phyloP scores from a whole-genome alignment of 1,140 invertebrate species.

The Eumeta japonica region DNA sequence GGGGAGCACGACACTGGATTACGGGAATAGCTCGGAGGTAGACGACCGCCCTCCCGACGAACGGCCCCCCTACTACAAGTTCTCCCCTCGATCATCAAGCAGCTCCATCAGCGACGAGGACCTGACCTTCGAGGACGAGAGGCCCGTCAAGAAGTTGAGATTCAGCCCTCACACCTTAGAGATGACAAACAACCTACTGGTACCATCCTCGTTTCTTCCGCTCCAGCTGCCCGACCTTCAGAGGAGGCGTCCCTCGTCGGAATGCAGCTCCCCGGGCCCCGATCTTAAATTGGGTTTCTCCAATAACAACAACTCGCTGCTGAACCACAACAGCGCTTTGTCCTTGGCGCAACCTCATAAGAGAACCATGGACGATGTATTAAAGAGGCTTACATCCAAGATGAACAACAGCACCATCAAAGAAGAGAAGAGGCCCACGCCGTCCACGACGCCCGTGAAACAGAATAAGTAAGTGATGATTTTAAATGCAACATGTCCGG shows the following conservation, averaged over 20 bases:
- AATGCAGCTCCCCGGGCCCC: conserved; percentile 67
- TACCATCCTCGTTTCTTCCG: conserved; percentile 52
- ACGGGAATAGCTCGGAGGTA: conserved; percentile 44
- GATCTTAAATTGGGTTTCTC: conserved; percentile 58
- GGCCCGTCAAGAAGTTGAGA: conserved; percentile 52
- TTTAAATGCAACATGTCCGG: not conserved
- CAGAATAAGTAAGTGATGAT: conserved; percentile 50
- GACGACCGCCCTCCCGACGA: conserved; percentile 32
- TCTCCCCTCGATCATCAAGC: conserved; percentile 60
- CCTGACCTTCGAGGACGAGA: conserved; percentile 57
- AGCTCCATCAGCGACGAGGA: conserved; percentile 64
- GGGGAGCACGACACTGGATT: conserved; percentile 38
- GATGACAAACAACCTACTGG: conserved; percentile 57
- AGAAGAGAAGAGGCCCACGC: conserved; percentile 66
- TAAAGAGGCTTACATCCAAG: conserved; percentile 80
- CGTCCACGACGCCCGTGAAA: conserved; percentile 63
- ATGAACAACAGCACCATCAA: conserved; percentile 69
- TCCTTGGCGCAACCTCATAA: conserved; percentile 53
- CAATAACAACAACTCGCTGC: conserved; percentile 55
- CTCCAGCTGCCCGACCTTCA: conserved; percentile 55
- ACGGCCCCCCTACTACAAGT: conserved; percentile 53
- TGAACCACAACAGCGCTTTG: conserved; percentile 52
- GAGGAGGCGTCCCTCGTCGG: conserved; percentile 62
- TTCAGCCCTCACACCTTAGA: conserved; percentile 46
- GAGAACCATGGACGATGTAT: conserved; percentile 82